Evolutionary conservation across 2,113 vertebrate species (phyloP).

Genomic region (Oreotrochilus melanogaster): DNA sequence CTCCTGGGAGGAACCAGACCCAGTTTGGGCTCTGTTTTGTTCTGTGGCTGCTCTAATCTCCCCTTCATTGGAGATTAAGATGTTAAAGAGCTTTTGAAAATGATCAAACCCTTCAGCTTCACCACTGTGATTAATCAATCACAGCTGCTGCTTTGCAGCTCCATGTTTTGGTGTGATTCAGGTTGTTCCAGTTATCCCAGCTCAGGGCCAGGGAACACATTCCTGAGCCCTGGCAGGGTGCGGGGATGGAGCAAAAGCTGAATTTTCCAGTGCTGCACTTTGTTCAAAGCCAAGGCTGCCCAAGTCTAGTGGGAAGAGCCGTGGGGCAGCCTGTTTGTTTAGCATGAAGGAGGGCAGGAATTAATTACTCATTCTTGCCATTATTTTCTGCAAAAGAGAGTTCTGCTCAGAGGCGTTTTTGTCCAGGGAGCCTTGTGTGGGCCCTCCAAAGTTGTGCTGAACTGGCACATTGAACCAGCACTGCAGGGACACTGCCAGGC

Average conservation of each 20-base stretch:
- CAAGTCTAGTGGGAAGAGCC: background rate
- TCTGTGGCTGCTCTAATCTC: background rate
- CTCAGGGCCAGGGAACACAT: conserved; percentile 10
- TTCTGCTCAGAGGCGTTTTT: background rate
- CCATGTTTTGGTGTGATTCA: conserved; percentile 36
- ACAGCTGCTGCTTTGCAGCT: conserved; percentile 57
- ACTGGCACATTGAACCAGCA: fast-evolving
- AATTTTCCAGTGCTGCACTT: background rate
- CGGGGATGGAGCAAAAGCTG: background rate
- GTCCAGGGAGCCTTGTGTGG: background rate
- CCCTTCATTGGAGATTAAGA: conserved; percentile 38
- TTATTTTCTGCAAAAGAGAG: background rate
- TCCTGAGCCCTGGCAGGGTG: conserved; percentile 3
- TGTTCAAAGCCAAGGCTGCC: background rate
- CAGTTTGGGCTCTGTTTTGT: background rate
- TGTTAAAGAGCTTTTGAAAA: conserved; percentile 50
- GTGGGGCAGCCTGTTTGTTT: background rate
- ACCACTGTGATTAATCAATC: conserved; percentile 70
- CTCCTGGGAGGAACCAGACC: background rate
- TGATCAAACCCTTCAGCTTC: conserved; percentile 59
- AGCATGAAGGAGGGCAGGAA: background rate
- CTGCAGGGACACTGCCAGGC: fast-evolving
- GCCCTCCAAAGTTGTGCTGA: fast-evolving
- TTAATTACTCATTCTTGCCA: background rate
- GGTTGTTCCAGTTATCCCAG: conserved; percentile 30